Evolutionary conservation across 2,797 vertebrate genomes (phyloP), one percentile per base, ranked within the genome.

Genomic region (Botia almorhae): DNA sequence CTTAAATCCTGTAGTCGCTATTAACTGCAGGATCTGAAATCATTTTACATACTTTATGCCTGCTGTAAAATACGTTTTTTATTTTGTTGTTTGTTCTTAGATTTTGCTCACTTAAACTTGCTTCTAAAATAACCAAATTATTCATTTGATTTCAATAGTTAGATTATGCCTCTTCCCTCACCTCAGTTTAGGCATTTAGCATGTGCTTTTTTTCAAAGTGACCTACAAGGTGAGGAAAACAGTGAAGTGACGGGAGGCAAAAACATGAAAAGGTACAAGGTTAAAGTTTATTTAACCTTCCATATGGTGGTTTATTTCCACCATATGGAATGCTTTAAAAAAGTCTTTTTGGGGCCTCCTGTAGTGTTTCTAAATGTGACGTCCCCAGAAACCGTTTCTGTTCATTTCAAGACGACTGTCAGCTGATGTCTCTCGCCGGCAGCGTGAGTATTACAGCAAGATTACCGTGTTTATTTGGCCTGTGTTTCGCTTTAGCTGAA

Each of bases 381-480:
- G 17, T 64, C 23, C 48, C 29, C 56, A 26, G 33, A 33, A 72
- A 64, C 63, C n/a, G 77, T 71, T 78, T 71, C 29, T 10, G 58
- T 64, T 79, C 7, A 79, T 71, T 79, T 71, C 58, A 63, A 63
- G 46, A 71, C 68, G 39, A 51, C 43, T 63, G 68, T 70, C 46
- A 55, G 53, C 53, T 43, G 3, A 60, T 0, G 0, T 1, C 43
- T 69, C 36, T 76, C n/a, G 16, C 4, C 7, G 16, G 29, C 77
- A 79, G 58, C 29, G 0, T 14, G 77, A 29, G 76, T 23, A 79
- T 72, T 64, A 64, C 19, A 64, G 69, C n/a, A 33, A 78, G 68
- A 78, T 71, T 71, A 64, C n/a, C 3, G 55, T 71, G 58, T 71
- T 43, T 79, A 71, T 79, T 79, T 72, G 14, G 51, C 55, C 50